Base-by-base conservation (phyloP, 2,797 vertebrate genomes). In the Poecile montanus region DNA sequence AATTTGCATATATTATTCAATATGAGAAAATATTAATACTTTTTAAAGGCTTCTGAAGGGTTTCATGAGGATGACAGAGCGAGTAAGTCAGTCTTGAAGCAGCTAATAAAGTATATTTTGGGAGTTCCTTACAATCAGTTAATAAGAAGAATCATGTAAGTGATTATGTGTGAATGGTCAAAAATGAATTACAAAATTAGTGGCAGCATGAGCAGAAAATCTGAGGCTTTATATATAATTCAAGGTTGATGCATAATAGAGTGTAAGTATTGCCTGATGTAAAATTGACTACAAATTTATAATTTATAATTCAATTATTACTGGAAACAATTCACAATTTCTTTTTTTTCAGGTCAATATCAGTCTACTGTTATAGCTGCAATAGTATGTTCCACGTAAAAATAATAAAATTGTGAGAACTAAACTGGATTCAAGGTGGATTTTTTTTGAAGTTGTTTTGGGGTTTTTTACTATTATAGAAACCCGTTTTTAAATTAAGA, bases 1-100 rank as follows among this genome's bases (percentile, higher is more conserved):
- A 12, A 21, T 95, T 79, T 82, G 20, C 63, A 80, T 63, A 78
- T 73, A 93, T 88, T 91, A 29, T 90, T 95, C 83, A 48, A 74
- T 53, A 63, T 83, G 56, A 84, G 16, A n/a, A 82, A 94, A 88
- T 63, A 84, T 1, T 70, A 76, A 48, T 42, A 70, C 44, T 30
- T 85, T 82, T 83, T 67, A 61, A 61, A 94, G 26, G 38, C 19
- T 89, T 95, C 62, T 63, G 7, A 91, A 85, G 22, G 63, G 57
- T 22, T 91, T 80, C 40, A 58, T 45, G 34, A 38, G 47, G 6
- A 26, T 94, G 32, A 20, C 36, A 54, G 66, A 77, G 36, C 16
- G 7, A 93, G 14, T 72, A 81, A 90, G 58, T 30, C 30, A 62
- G 21, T 56, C 90, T 38, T 85, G 75, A 29, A 83, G 16, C 12